phyloP scores from a whole-genome alignment of 2,888 invertebrate species.

The Chloromyia formosa region DNA sequence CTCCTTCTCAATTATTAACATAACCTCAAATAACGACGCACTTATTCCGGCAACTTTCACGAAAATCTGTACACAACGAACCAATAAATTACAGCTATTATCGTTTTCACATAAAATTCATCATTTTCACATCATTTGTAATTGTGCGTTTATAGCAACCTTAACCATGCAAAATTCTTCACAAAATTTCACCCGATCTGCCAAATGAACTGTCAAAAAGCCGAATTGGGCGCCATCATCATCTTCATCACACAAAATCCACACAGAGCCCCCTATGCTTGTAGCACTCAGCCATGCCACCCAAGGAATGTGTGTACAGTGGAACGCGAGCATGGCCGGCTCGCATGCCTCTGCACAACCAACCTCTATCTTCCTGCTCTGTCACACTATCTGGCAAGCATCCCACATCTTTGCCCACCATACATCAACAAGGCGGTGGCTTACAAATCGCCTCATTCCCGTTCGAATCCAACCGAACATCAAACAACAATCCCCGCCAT shows the following conservation, averaged over 20 bases:
- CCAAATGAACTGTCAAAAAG: conserved; percentile 31
- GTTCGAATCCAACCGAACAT: background rate
- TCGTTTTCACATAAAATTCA: background rate
- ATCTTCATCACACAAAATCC: background rate
- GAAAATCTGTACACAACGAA: no score
- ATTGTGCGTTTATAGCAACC: background rate
- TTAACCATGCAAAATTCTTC: conserved; percentile 4
- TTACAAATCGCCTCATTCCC: conserved; percentile 15
- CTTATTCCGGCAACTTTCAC: no score
- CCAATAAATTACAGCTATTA: no score
- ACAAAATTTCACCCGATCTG: conserved; percentile 3
- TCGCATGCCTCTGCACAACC: background rate
- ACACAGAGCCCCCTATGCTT: background rate
- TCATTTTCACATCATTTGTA: conserved; percentile 10
- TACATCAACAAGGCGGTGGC: conserved; percentile 4
- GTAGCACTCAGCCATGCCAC: background rate
- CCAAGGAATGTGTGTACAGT: background rate
- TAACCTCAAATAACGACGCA: no score
- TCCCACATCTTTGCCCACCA: no score
- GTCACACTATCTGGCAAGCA: background rate
- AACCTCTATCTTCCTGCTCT: conserved; percentile 25
- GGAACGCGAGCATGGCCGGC: background rate
- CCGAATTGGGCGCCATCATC: conserved; percentile 26
- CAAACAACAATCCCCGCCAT: conserved; percentile 32
- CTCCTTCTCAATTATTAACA: no score